Conservation (phyloP, 2,113 vertebrate genomes). For the Saguinus midas region DNA sequence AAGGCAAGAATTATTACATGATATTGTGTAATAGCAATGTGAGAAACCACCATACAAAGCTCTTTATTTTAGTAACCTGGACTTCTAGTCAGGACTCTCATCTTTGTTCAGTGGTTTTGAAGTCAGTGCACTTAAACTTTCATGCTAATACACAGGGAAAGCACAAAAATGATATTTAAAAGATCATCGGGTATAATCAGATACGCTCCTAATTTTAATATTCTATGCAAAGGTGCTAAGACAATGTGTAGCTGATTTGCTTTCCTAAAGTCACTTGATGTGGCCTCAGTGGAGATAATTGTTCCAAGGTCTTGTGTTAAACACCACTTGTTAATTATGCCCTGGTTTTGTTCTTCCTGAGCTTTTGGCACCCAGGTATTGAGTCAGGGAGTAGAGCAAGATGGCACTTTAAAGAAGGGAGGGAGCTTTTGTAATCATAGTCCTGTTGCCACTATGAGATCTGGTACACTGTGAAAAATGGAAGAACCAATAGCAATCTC, state of each 20-base stretch:
- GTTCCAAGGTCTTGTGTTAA: not conserved
- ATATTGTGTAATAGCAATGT: not conserved
- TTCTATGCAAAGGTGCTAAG: not conserved
- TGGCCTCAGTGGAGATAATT: not conserved
- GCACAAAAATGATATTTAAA: not conserved
- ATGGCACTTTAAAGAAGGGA: not conserved
- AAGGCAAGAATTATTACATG: constrained; percentile 1
- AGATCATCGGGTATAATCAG: not conserved
- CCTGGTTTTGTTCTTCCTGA: not conserved
- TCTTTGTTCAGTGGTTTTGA: not conserved
- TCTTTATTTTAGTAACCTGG: not conserved
- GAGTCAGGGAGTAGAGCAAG: not conserved
- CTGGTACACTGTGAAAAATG: not conserved
- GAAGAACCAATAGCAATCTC: not conserved
- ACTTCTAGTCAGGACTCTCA: not conserved
- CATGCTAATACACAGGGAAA: not conserved
- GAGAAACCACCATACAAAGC: constrained; percentile 43
- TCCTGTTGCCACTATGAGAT: not conserved
- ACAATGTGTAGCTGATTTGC: not conserved
- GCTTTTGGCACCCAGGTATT: not conserved
- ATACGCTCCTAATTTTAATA: not conserved
- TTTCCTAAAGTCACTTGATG: not conserved
- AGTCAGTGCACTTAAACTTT: not conserved
- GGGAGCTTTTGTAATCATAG: not conserved
- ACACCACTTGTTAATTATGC: not conserved